A percentile compares a stretch with the other conserved stretches of the same genome.
Conservation (phyloP, 2,888 invertebrate species). For the Hecatera dysodea region DNA sequence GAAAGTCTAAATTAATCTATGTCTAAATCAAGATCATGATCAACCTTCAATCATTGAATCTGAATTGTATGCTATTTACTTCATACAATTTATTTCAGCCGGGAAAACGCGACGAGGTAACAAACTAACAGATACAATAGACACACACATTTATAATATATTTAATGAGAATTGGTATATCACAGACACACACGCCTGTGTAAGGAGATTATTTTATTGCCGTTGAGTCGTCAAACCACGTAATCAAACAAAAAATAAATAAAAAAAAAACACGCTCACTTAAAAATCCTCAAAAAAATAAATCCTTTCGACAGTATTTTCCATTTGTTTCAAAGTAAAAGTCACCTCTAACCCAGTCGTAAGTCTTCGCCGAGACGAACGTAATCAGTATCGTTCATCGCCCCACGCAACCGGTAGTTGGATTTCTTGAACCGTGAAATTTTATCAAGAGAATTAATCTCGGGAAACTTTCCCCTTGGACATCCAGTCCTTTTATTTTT, state of each 20-base stretch:
- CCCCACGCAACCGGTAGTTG: conserved; percentile 90
- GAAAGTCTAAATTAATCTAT: too few relatives aligned
- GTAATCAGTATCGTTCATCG: conserved; percentile 90
- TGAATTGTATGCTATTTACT: too few relatives aligned
- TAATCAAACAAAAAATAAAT: neutral
- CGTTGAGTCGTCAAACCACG: neutral
- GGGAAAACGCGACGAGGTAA: too few relatives aligned
- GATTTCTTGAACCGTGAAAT: conserved; percentile 91
- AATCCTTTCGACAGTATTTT: neutral
- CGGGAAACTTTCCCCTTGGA: conserved; percentile 87
- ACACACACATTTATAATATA: too few relatives aligned
- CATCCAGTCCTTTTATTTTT: conserved; percentile 82
- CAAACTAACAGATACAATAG: too few relatives aligned
- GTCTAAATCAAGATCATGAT: too few relatives aligned
- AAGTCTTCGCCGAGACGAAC: conserved; percentile 78
- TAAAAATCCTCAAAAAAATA: neutral
- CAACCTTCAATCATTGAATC: too few relatives aligned
- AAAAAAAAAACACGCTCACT: neutral
- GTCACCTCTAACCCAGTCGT: conserved; percentile 63
- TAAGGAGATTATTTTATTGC: neutral
- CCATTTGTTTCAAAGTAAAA: conserved; percentile 7
- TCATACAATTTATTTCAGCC: too few relatives aligned
- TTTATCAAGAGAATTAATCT: conserved; percentile 91
- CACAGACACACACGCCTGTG: neutral
- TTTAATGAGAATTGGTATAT: too few relatives aligned